phyloP scores from a whole-genome alignment of 2,113 vertebrate species.

The Tauraco erythrolophus region DNA sequence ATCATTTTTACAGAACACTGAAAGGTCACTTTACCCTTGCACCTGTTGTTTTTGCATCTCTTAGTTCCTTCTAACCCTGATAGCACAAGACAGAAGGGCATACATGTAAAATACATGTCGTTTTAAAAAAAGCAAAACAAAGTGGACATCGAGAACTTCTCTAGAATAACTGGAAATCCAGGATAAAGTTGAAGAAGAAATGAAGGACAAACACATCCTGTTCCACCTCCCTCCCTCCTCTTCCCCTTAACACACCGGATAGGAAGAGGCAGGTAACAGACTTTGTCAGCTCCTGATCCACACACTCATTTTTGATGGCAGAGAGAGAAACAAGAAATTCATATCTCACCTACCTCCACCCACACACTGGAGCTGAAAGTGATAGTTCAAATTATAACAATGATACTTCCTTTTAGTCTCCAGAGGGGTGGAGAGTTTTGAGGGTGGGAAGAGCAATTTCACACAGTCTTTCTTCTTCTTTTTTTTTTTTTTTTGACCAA shows the following conservation, averaged over 20 bases:
- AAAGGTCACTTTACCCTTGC: not conserved
- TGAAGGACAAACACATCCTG: not conserved
- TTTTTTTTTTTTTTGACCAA: not conserved
- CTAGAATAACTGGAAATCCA: not conserved
- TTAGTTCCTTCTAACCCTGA: not conserved
- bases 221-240: not conserved
- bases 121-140: not conserved
- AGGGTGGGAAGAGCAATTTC: constrained; percentile 1
- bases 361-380: constrained; percentile 6
- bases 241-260: not conserved
- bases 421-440: not conserved
- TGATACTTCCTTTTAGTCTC: constrained; percentile 37
- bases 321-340: constrained; percentile 41
- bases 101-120: not conserved
- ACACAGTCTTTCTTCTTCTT: not conserved
- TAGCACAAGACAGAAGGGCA: not conserved
- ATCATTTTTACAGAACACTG: not conserved
- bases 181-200: not conserved
- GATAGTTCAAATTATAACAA: constrained; percentile 33
- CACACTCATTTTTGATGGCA: not conserved
- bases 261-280: constrained; percentile 12
- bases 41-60: not conserved
- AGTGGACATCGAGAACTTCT: not conserved
- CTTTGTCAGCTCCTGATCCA: constrained; percentile 18
- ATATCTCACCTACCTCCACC: constrained; percentile 18